Evolutionary conservation across 92 coral and sea anemone genomes (phyloP).

Genomic region (Bergia puertoricense): DNA sequence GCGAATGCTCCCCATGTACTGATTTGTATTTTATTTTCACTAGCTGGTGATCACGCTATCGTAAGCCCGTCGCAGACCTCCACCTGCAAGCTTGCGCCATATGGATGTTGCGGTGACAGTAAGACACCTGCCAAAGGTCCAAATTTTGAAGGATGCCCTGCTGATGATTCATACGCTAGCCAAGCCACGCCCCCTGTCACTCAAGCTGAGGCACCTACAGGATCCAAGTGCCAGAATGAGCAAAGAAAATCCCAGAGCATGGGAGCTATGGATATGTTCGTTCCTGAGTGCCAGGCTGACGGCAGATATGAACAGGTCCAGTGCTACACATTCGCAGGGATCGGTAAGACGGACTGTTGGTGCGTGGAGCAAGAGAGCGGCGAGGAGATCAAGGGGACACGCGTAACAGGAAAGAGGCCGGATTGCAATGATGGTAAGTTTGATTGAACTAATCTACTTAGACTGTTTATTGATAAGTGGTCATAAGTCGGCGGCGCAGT

Average conservation of each 20-base stretch:
- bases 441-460: not conserved
- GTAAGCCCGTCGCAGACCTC: slow-evolving; percentile 44
- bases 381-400: slow-evolving; percentile 71
- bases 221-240: slow-evolving; percentile 64
- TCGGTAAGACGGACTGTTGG: slow-evolving; percentile 80
- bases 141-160: slow-evolving; percentile 78
- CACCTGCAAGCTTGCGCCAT: slow-evolving; percentile 69
- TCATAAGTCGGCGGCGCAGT: too few relatives aligned
- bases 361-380: slow-evolving; percentile 85
- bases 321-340: slow-evolving; percentile 74
- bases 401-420: slow-evolving; percentile 59
- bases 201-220: slow-evolving; percentile 14
- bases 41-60: slow-evolving; percentile 49
- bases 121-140: slow-evolving; percentile 86
- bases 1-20: not conserved
- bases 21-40: not conserved
- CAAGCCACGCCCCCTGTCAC: slow-evolving; percentile 25
- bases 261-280: slow-evolving; percentile 69
- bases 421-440: slow-evolving; percentile 61
- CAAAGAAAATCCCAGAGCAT: slow-evolving; percentile 38
- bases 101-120: slow-evolving; percentile 88
- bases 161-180: slow-evolving; percentile 18
- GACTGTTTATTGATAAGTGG: too few relatives aligned
- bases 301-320: slow-evolving; percentile 76
- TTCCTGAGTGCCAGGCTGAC: slow-evolving; percentile 76